Evolutionary conservation across 2,113 vertebrate genomes (phyloP).

Genomic region (Arvicanthis niloticus): DNA sequence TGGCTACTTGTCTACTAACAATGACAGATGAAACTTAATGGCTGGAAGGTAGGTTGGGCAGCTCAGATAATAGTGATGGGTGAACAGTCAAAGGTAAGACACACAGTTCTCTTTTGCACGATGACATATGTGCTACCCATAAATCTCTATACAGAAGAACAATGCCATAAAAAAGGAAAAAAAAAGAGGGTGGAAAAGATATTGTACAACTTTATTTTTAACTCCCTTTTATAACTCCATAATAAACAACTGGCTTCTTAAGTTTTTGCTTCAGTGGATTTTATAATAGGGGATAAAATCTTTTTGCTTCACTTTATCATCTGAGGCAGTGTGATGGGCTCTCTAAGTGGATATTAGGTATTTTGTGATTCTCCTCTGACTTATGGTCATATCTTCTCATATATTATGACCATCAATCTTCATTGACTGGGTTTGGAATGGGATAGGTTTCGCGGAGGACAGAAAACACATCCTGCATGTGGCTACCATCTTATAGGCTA

Average conservation of each 20-base stretch:
- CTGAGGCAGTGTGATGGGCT: neutral
- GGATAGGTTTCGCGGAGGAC: neutral
- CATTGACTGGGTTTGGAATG: neutral
- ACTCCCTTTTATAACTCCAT: constrained; percentile 39
- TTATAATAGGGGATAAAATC: constrained; percentile 41
- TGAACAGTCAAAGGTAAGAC: neutral
- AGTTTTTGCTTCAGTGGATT: constrained; percentile 44
- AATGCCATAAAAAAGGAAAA: constrained; percentile 29
- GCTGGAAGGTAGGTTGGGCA: neutral
- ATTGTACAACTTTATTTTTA: neutral
- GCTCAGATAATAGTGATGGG: neutral
- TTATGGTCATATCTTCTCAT: neutral
- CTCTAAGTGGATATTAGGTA: constrained; percentile 15
- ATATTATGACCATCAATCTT: neutral
- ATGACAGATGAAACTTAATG: constrained; percentile 29
- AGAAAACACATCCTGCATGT: neutral
- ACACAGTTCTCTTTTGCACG: neutral
- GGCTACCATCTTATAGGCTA: neutral
- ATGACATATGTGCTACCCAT: neutral
- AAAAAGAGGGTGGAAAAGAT: neutral
- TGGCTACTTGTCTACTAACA: neutral
- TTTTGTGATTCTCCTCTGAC: constrained; percentile 42
- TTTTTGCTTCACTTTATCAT: constrained; percentile 42
- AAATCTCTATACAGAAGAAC: neutral
- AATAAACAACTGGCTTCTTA: constrained; percentile 51